These are phyloP conservation scores for Polietes domitor DNA, from an alignment of 2,888 invertebrate species.

Conservation along the genomic window DNA sequence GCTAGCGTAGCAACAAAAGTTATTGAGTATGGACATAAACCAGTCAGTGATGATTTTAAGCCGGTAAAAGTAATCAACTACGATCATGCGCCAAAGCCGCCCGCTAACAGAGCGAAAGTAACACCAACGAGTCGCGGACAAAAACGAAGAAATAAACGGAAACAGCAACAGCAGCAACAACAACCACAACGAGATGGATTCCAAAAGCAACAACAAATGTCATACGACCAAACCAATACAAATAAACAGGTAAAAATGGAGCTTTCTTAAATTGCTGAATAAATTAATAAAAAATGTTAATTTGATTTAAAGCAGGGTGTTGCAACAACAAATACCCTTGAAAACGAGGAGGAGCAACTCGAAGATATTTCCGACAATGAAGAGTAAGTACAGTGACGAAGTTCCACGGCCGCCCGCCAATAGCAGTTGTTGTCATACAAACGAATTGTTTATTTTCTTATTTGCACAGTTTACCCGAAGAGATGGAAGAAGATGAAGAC, in stretches of 20 bases:
- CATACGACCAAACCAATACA: constrained; percentile 42
- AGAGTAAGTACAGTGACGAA: constrained; percentile 74
- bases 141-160: constrained; percentile 47
- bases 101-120: constrained; percentile 32
- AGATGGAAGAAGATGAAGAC: constrained; percentile 2
- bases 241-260: constrained; percentile 37
- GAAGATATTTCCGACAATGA: constrained; percentile 78
- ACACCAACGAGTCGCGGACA: constrained; percentile 36
- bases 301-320: constrained; percentile 49
- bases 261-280: constrained; percentile 6
- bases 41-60: constrained; percentile 81
- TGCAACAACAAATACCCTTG: constrained; percentile 45
- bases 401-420: no score
- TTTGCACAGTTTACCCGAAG: constrained; percentile 30
- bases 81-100: constrained; percentile 82
- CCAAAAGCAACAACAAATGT: constrained; percentile 2
- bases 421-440: constrained; percentile 19
- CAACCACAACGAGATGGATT: constrained; percentile 31
- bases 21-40: constrained; percentile 87
- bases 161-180: constrained; percentile 32
- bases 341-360: constrained; percentile 71
- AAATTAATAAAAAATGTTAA: constrained; percentile 32
- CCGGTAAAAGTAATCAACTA: constrained; percentile 88
- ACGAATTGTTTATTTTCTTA: background rate
- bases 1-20: constrained; percentile 83